Evolutionary conservation across 2,888 invertebrate species (phyloP).

Genomic region (Epirrhoe tristata): DNA sequence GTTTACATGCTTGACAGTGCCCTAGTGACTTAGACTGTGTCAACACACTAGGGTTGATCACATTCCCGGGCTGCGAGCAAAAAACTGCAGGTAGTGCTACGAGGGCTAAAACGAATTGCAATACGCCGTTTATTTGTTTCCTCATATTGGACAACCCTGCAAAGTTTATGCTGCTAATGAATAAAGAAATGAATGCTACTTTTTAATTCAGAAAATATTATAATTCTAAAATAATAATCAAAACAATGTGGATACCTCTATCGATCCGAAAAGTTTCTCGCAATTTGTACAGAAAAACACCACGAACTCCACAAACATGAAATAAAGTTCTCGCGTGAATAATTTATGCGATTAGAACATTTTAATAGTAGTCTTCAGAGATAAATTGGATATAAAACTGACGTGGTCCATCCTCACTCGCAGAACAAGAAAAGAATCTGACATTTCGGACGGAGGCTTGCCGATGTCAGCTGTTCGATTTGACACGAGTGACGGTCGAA

Average conservation of each 20-base stretch:
- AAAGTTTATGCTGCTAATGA: slow-evolving; percentile 46
- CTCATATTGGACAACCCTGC: slow-evolving; percentile 59
- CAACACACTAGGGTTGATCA: slow-evolving; percentile 62
- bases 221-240: neutral
- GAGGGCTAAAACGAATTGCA: slow-evolving; percentile 44
- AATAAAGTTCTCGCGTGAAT: slow-evolving; percentile 20
- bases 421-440: slow-evolving; percentile 47
- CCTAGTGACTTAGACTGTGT: slow-evolving; percentile 84
- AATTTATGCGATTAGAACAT: slow-evolving; percentile 34
- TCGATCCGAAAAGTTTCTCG: slow-evolving; percentile 45
- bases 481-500: slow-evolving; percentile 45
- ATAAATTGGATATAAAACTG: slow-evolving; percentile 59
- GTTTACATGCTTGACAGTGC: slow-evolving; percentile 92
- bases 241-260: slow-evolving; percentile 41
- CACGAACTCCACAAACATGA: neutral
- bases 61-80: slow-evolving; percentile 57
- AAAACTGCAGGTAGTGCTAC: slow-evolving; percentile 50
- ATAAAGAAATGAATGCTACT: slow-evolving; percentile 26
- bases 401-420: slow-evolving; percentile 71
- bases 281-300: slow-evolving; percentile 20
- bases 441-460: slow-evolving; percentile 39
- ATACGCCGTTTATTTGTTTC: slow-evolving; percentile 38
- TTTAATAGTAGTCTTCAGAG: slow-evolving; percentile 19
- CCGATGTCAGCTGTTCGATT: slow-evolving; percentile 50
- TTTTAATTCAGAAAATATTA: slow-evolving; percentile 46